Base-by-base conservation (phyloP, 1,140 invertebrate genomes). In the Cepaea nemoralis region DNA sequence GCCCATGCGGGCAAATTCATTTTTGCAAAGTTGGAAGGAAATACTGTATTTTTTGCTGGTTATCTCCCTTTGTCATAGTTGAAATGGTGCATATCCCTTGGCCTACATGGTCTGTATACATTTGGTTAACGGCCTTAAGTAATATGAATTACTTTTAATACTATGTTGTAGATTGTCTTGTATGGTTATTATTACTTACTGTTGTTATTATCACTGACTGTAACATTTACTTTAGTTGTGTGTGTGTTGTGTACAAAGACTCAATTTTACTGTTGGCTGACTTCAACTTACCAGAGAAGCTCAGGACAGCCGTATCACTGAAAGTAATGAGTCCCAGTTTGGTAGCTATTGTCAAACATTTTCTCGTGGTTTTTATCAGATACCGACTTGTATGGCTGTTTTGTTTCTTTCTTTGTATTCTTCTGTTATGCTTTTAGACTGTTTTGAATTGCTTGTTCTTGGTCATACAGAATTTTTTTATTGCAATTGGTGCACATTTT, bases 61-160 rank as follows among this genome's bases (percentile, higher is more conserved):
- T 45, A 6, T 2, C 74, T 19, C 75, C 6, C 5, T 45, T 55
- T 77, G 75, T 33, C 37, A 35, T 55, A 31, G 6, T 77, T 37
- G 33, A 77, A 16, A 35, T 77, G 75, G 75, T 77, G 75, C 75
- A 63, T 77, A 77, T 55, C 16, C 27, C 22, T 48, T 31, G 75
- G 45, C 50, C 50, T 77, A 50, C 12, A 24, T n/a, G 42, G n/a
- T 71, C 37, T 71, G 40, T 63, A 63, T 63, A 63, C 27, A 27
- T 6, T 63, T 63, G 59, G 59, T 39, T 71, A 37, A 71, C 39
- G 37, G 69, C 69, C 69, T 71, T 71, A 71, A 71, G 35, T 71
- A 69, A 35, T 33, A 12, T 69, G 37, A 71, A 31, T 31, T 63
- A 31, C 59, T 31, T 31, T 31, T 31, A 27, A 63, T 63, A 22